Base-by-base conservation (phyloP, 2,113 vertebrate species). In the Apaloderma vittatum region DNA sequence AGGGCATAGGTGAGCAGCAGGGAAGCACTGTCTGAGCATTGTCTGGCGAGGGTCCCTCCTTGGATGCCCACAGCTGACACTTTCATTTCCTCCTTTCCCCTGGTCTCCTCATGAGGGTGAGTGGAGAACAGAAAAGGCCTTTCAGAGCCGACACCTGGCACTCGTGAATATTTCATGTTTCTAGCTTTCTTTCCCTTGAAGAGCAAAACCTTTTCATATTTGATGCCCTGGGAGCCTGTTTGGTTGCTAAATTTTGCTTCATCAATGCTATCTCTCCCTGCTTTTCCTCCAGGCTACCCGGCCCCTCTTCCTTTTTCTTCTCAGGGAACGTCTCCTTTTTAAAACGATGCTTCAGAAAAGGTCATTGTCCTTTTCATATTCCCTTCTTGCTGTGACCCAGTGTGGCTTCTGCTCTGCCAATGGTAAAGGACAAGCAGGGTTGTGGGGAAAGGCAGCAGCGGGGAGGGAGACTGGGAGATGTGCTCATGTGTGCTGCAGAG, bases 181-280 rank as follows among this genome's bases (percentile, higher is more conserved):
- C 32, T 83, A 49, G 66, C 87, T 94, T 96, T 97, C 48, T 94
- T 97, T 37, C 43, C 34, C 75, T 62, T 74, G 78, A 94, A 97
- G 95, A 96, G 65, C 59, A 86, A 94, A 97, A 91, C 75, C 95
- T 96, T 97, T 97, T 97, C 89, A 96, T 94, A 95, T 96, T 80
- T 93, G 87, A 93, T 97, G 91, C 49, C 92, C 89, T 91, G 90
- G 68, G 90, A 96, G 52, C 24, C 82, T 80, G 76, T 74, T 95
- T 94, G 65, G 65, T 86, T 85, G 88, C 78, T 91, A 93, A 93
- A 93, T 84, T 57, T 85, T 76, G 67, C 75, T 92, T 94, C 65
- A 34, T 92, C 62, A 93, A 22, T 94, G 51, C 78, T 32, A 20
- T 85, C 71, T 48, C 61, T 78, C 62, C 36, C 66, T 2, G 13